These are phyloP conservation scores for Xylocopa sonorina DNA, from an alignment of 1,140 invertebrate species.

Conservation along the genomic window DNA sequence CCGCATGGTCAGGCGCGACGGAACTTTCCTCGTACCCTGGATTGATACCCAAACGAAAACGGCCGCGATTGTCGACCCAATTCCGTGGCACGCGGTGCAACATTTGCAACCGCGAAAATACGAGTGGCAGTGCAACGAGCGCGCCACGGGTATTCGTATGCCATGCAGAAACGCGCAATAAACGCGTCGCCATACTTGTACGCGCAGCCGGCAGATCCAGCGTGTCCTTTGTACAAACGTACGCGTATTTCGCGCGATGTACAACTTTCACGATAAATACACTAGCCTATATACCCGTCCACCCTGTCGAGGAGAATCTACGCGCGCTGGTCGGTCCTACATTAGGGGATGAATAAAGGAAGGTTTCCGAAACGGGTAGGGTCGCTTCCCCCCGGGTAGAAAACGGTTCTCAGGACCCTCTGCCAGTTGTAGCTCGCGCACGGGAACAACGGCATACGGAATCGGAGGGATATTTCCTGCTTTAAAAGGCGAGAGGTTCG, in stretches of 20 bases:
- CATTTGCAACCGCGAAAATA: conserved; percentile 43
- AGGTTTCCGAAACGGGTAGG: conserved; percentile 68
- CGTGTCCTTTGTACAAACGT: conserved; percentile 3
- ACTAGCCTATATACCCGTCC: conserved; percentile 60
- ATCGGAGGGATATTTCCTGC: neutral
- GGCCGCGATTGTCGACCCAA: conserved; percentile 20
- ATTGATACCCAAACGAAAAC: too few species aligned
- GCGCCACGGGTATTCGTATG: conserved; percentile 13
- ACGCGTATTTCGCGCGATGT: neutral
- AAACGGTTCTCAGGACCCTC: conserved; percentile 17
- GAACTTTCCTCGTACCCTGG: too few species aligned
- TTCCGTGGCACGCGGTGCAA: neutral
- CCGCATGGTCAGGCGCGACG: too few species aligned
- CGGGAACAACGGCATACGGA: neutral
- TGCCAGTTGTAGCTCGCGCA: neutral
- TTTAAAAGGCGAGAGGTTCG: neutral
- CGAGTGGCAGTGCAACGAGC: neutral
- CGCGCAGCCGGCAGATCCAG: neutral
- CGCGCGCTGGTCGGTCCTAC: conserved; percentile 55
- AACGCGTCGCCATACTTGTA: neutral
- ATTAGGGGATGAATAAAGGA: conserved; percentile 75
- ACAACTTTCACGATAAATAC: conserved; percentile 49
- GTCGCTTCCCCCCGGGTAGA: conserved; percentile 53
- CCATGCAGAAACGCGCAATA: conserved; percentile 10
- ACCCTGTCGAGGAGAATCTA: conserved; percentile 34